These are phyloP conservation scores for Dallia pectoralis DNA, from an alignment of 2,797 vertebrate species.

Conservation along the genomic window DNA sequence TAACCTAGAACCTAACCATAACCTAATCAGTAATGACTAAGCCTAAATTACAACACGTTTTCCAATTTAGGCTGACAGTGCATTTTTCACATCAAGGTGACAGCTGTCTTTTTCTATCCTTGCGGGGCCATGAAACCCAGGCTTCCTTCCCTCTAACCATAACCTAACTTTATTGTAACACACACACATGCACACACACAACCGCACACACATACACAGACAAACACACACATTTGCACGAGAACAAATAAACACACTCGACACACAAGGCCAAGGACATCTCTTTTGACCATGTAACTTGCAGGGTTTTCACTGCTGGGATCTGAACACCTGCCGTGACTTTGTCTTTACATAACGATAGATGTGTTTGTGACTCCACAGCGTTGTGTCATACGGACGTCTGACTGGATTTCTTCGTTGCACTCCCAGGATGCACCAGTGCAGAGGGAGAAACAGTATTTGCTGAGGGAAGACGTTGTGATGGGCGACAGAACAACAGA, in stretches of 20 bases:
- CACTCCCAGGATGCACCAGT: neutral
- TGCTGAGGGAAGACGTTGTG: slow-evolving; percentile 24
- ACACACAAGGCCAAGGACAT: neutral
- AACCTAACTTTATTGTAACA: too few relatives aligned
- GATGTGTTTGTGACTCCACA: slow-evolving; percentile 20
- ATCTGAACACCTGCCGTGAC: slow-evolving; percentile 46
- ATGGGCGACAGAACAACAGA: slow-evolving; percentile 12
- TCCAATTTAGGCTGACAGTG: too few relatives aligned
- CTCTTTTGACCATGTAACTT: neutral
- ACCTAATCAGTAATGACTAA: too few relatives aligned
- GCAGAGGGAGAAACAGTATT: neutral
- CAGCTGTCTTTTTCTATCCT: too few relatives aligned
- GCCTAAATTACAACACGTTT: too few relatives aligned
- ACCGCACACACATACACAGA: too few relatives aligned
- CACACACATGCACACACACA: too few relatives aligned
- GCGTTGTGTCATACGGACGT: neutral
- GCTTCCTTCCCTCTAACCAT: too few relatives aligned
- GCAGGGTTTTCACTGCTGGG: slow-evolving; percentile 41
- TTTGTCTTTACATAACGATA: slow-evolving; percentile 26
- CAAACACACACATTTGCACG: neutral
- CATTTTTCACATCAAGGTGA: too few relatives aligned
- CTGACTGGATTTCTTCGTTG: neutral
- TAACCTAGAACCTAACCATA: too few relatives aligned
- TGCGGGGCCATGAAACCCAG: too few relatives aligned
- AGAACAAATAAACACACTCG: neutral